A percentile compares a stretch with the other conserved stretches of the same genome.
These are phyloP conservation scores for Drosophila novamexicana DNA, from an alignment of 1,140 invertebrate species.

Conservation along the genomic window DNA sequence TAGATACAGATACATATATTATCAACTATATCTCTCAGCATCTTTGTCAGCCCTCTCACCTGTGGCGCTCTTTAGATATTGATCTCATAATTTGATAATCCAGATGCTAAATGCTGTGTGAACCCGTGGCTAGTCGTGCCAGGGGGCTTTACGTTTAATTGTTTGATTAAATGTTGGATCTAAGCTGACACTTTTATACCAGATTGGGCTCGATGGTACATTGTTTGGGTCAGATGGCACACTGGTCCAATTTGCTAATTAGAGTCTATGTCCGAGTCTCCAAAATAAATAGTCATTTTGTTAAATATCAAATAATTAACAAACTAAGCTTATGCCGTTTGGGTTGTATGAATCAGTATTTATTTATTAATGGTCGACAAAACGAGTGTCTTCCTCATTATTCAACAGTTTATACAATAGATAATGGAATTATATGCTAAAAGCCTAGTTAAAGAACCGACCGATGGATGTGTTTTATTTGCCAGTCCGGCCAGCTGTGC, in stretches of 20 bases:
- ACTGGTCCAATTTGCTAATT: conserved; percentile 38
- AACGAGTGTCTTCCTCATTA: too few relatives aligned
- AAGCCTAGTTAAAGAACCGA: too few relatives aligned
- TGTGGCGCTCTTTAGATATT: background rate
- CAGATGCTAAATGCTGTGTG: conserved; percentile 30
- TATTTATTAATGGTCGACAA: too few relatives aligned
- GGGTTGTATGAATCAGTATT: background rate
- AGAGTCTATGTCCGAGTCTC: background rate
- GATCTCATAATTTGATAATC: conserved; percentile 20
- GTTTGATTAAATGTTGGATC: conserved; percentile 33
- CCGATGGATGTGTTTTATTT: too few relatives aligned
- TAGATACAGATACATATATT: background rate
- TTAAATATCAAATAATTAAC: conserved; percentile 10
- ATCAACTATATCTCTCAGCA: too few relatives aligned
- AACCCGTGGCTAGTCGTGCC: conserved; percentile 27
- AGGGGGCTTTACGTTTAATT: conserved; percentile 33
- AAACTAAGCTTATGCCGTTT: conserved; percentile 19
- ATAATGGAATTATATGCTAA: too few relatives aligned
- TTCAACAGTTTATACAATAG: too few relatives aligned
- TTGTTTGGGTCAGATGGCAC: background rate
- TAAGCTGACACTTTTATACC: conserved; percentile 50
- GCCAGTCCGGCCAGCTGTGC: too few relatives aligned
- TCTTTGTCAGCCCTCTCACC: too few relatives aligned
- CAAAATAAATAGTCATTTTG: background rate
- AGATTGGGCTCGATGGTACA: background rate